A percentile compares a stretch with the other conserved stretches of the same genome.
phyloP scores from a whole-genome alignment of 2,113 vertebrate species.

The Rhizomys pruinosus region DNA sequence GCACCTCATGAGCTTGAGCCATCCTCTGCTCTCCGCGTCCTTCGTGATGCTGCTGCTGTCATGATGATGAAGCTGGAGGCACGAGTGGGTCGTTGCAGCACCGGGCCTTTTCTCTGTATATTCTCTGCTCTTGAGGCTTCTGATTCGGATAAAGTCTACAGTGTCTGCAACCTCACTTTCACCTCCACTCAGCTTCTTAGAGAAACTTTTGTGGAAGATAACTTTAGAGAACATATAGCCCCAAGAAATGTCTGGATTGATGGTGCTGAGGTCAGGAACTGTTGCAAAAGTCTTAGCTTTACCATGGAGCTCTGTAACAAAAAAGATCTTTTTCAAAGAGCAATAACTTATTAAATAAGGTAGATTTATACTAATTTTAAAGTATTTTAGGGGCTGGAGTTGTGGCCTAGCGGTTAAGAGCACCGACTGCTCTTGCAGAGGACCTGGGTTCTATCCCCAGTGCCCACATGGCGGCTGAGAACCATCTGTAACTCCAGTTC shows the following conservation, averaged over 20 bases:
- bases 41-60: constrained; percentile 5
- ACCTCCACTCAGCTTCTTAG: neutral
- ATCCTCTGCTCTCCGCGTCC: neutral
- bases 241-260: neutral
- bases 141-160: constrained; percentile 4
- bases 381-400: no score
- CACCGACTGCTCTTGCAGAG: no score
- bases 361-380: neutral
- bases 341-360: neutral
- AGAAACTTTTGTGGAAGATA: neutral
- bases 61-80: neutral
- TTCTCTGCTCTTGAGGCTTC: neutral
- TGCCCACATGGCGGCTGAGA: no score
- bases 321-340: neutral
- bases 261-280: neutral
- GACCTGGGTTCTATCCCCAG: no score
- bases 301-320: neutral
- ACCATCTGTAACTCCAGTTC: no score
- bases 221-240: neutral
- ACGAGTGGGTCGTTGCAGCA: neutral
- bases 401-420: no score
- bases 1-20: neutral
- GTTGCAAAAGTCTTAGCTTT: neutral
- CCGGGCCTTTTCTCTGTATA: neutral
- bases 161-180: neutral